These are phyloP conservation scores for Probosciger aterrimus DNA, from an alignment of 2,113 vertebrate genomes.

Conservation along the genomic window DNA sequence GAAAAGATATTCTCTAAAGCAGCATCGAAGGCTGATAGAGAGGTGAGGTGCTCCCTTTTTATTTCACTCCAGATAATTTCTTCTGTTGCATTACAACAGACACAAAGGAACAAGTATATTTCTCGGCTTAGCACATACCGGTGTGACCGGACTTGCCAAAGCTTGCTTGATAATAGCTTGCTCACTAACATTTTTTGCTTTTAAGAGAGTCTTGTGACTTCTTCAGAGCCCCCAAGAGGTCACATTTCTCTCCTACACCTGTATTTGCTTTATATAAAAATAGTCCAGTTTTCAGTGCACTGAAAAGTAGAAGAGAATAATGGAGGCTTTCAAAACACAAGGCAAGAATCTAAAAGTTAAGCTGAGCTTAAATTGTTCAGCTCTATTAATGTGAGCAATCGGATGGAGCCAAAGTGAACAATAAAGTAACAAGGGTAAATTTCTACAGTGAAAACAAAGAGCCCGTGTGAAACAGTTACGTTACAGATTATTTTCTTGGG, in stretches of 20 bases:
- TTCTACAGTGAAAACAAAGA: conserved; percentile 36
- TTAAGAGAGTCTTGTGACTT: conserved; percentile 36
- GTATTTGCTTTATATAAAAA: conserved; percentile 49
- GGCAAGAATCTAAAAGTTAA: conserved; percentile 19
- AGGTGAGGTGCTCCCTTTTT: conserved; percentile 59
- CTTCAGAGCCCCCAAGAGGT: conserved; percentile 33
- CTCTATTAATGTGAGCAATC: conserved; percentile 52
- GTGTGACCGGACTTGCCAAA: conserved; percentile 12
- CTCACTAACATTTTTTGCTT: background rate
- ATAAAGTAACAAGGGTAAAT: conserved; percentile 22
- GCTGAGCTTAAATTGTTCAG: conserved; percentile 29
- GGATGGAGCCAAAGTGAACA: background rate
- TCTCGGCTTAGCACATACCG: background rate
- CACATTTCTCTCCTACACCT: conserved; percentile 25
- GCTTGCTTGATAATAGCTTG: background rate
- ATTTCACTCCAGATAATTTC: background rate
- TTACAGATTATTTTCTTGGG: background rate
- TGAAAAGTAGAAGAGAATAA: conserved; percentile 23
- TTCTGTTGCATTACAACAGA: background rate
- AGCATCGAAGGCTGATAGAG: conserved; percentile 60
- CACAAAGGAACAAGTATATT: conserved; percentile 23
- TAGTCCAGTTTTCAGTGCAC: conserved; percentile 28
- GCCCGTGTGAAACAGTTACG: background rate
- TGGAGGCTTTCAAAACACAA: background rate
- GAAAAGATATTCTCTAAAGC: conserved; percentile 84